These are phyloP conservation scores for Germaria angustata DNA, from an alignment of 2,888 invertebrate species.

Conservation along the genomic window DNA sequence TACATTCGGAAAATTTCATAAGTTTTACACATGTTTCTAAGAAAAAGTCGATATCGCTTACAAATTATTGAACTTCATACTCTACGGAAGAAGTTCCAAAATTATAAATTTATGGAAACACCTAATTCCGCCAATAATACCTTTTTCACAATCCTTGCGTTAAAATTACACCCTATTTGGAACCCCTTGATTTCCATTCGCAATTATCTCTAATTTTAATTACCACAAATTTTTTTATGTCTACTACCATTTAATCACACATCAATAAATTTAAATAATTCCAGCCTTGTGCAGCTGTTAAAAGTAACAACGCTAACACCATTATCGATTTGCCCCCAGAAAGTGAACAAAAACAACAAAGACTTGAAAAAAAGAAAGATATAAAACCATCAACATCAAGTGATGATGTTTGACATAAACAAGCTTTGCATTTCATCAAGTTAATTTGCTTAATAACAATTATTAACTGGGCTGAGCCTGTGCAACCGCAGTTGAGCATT, in stretches of 20 bases:
- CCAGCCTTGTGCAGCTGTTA: slow-evolving; percentile 3
- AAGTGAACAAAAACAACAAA: neutral
- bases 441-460: slow-evolving; percentile 77
- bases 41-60: too few relatives aligned
- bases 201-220: neutral
- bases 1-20: too few relatives aligned
- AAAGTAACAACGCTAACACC: neutral
- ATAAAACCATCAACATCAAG: slow-evolving; percentile 40
- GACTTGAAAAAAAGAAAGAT: neutral
- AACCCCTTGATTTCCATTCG: too few relatives aligned
- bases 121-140: too few relatives aligned
- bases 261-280: slow-evolving; percentile 32
- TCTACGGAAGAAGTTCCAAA: too few relatives aligned
- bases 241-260: neutral
- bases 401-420: slow-evolving; percentile 74
- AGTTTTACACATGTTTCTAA: too few relatives aligned
- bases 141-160: too few relatives aligned
- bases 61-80: too few relatives aligned
- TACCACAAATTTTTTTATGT: neutral
- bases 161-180: too few relatives aligned
- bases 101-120: too few relatives aligned
- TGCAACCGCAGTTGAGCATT: slow-evolving; percentile 66
- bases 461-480: slow-evolving; percentile 73
- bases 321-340: slow-evolving; percentile 55
- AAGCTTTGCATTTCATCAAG: slow-evolving; percentile 73